Base-by-base conservation (phyloP, 2,888 invertebrate genomes). In the Iphiclides podalirius region DNA sequence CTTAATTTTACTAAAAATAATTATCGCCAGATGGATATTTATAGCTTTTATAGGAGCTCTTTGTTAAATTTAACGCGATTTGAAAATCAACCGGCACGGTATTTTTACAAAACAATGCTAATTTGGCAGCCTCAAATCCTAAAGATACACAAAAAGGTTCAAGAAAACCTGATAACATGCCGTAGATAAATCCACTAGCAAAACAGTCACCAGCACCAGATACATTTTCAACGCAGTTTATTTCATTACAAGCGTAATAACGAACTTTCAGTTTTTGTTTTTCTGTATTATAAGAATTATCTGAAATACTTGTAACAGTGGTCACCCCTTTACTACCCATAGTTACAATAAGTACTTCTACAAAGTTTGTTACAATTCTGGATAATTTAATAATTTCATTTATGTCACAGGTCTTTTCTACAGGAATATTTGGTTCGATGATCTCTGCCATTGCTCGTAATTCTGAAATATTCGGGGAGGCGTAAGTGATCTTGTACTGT, bases 131-230 rank as follows among this genome's bases (percentile, higher is more conserved):
- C 48, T 89, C 74, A 54, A 93, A 90, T 0, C 93, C 95, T 12
- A 91, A 72, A 2, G 88, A 78, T 8, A 94, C 83, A 67, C 93
- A 92, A 48, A 86, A 74, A 38, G 90, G 79, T 70, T 94, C 91
- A 4, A 75, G 59, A 31, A 82, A 74, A 0, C 90, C 90, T 23
- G 72, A 72, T 15, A 95, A 70, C 66, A 93, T 79, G 0, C 92
- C 93, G 14, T 90, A 77, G 47, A 94, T 92, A 61, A 94, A 92
- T 1, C 94, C 95, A 66, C 93, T 91, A 1, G 91, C 90, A 63
- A 93, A 92, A 70, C 94, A 94, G 67, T 96, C 96, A 1, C 95
- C 95, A 13, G 95, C 95, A 2, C 95, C 96, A n/a, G 94, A 95
- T 0, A 95, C 95, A 81, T 92, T 95, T 42, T 91, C 88, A 9